These are phyloP conservation scores for Hyles vespertilio DNA, from an alignment of 1,140 invertebrate species.

Conservation along the genomic window DNA sequence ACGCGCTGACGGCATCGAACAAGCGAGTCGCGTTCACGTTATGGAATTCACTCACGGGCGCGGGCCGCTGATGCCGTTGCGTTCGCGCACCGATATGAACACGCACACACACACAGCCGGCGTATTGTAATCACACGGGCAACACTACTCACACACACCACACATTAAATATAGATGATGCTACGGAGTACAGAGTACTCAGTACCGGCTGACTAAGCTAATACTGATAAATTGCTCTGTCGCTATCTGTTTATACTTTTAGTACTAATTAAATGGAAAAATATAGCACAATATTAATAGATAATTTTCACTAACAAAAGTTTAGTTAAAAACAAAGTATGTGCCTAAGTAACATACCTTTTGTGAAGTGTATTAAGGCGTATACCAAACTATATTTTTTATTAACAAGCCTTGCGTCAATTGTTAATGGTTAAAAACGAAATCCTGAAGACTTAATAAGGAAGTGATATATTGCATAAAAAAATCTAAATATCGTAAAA, in stretches of 20 bases:
- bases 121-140: conserved; percentile 12
- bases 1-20: conserved; percentile 67
- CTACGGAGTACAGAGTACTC: conserved; percentile 13
- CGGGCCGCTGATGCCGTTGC: conserved; percentile 52
- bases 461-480: too few species aligned
- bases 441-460: too few species aligned
- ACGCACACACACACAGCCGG: conserved; percentile 43
- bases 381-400: too few species aligned
- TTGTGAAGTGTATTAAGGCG: too few species aligned
- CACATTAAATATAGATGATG: conserved; percentile 46
- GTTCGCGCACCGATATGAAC: conserved; percentile 59
- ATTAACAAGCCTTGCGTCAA: too few species aligned
- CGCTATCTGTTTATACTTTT: conserved; percentile 13
- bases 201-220: conserved; percentile 25
- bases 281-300: conserved; percentile 25
- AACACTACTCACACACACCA: conserved; percentile 24
- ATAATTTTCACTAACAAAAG: too few species aligned
- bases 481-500: too few species aligned
- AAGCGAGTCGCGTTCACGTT: conserved; percentile 65
- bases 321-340: too few species aligned
- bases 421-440: too few species aligned
- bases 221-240: conserved; percentile 30
- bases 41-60: conserved; percentile 54
- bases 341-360: too few species aligned
- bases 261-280: too few species aligned